A percentile compares a stretch with the other conserved stretches of the same genome.
These are phyloP conservation scores for Hippocampus abdominalis DNA, from an alignment of 2,113 vertebrate genomes.

Conservation along the genomic window DNA sequence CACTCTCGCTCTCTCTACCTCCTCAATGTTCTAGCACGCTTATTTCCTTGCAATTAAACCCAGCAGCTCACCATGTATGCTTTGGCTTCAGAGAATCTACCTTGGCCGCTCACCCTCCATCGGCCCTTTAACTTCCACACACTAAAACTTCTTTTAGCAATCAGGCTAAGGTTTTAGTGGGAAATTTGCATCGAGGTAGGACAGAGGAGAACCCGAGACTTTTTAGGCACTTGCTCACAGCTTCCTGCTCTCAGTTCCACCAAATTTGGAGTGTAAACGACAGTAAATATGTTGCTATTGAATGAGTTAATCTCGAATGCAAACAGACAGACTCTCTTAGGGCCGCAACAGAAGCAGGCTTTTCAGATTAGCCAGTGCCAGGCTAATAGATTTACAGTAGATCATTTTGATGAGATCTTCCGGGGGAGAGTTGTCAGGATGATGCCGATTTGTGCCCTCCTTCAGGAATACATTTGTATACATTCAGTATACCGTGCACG, in stretches of 20 bases:
- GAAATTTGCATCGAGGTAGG: conserved; percentile 3
- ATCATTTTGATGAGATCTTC: conserved; percentile 67
- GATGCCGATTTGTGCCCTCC: conserved; percentile 51
- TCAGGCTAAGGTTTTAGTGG: conserved; percentile 3
- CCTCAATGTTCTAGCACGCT: conserved; percentile 14
- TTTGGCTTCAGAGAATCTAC: conserved; percentile 15
- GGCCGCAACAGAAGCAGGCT: conserved; percentile 49
- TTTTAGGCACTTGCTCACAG: conserved; percentile 2
- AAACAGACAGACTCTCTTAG: conserved; percentile 36
- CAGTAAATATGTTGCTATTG: conserved; percentile 56
- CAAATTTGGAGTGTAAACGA: conserved; percentile 44
- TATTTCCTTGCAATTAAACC: conserved; percentile 42
- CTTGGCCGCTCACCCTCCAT: conserved; percentile 18
- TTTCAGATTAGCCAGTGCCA: conserved; percentile 67
- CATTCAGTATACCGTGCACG: background rate
- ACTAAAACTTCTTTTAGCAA: conserved; percentile 15
- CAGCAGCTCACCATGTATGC: conserved; percentile 30
- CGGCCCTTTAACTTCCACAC: conserved; percentile 9
- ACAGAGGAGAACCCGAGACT: conserved; percentile 7
- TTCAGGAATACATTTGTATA: conserved; percentile 3
- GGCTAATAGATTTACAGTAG: conserved; percentile 67
- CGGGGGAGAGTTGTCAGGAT: conserved; percentile 52
- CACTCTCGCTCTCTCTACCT: conserved; percentile 8
- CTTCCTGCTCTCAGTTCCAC: conserved; percentile 47
- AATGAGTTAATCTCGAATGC: conserved; percentile 58